Evolutionary conservation across 2,888 invertebrate species (phyloP), one percentile per base, ranked within the genome.

Genomic region (Microctonus brassicae): DNA sequence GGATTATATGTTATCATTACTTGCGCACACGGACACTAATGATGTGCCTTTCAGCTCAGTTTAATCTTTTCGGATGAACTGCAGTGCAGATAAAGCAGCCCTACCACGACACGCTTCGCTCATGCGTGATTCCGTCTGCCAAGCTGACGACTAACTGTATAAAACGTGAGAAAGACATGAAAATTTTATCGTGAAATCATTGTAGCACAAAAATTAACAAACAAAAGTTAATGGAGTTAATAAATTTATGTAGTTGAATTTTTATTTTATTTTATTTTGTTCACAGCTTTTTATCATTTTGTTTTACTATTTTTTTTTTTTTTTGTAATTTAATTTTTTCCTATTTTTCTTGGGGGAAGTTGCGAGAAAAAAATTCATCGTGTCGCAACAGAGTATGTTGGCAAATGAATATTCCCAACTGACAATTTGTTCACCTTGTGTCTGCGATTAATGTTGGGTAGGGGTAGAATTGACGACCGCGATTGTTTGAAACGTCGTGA

Each of bases 71-170:
- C 62, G 70, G 52, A 67, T 68, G 65, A 66, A 68, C 52, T 66
- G 63, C 55, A 63, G 55, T 62, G 63, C 53, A 63, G 73, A 70
- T 73, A 73, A 68, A 68, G 47, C 60, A 47, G 29, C 42, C 42
- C 47, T 47, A 24, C 47, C 58, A 22, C 33, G 42, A 60, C n/a
- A 52, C 13, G 13, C 58, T 39, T 52, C 71, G 60, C 72, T 76
- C 76, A 74, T 69, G 74, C 74, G 75, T 74, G 75, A 73, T 76
- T 77, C 78, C 77, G 73, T 73, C 67, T 69, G 65, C 67, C 78
- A 78, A 78, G 76, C 78, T 77, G 77, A 75, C 77, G 78, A 74
- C 29, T 29, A 29, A 29, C 29, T 29, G 7, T 29, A n/a, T n/a
- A n/a, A n/a, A n/a, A 5, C 29, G 7, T 36, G 62, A 73, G 73